Evolutionary conservation across 2,113 vertebrate genomes (phyloP), one percentile per base, ranked within the genome.

Genomic region (Otolemur garnettii): DNA sequence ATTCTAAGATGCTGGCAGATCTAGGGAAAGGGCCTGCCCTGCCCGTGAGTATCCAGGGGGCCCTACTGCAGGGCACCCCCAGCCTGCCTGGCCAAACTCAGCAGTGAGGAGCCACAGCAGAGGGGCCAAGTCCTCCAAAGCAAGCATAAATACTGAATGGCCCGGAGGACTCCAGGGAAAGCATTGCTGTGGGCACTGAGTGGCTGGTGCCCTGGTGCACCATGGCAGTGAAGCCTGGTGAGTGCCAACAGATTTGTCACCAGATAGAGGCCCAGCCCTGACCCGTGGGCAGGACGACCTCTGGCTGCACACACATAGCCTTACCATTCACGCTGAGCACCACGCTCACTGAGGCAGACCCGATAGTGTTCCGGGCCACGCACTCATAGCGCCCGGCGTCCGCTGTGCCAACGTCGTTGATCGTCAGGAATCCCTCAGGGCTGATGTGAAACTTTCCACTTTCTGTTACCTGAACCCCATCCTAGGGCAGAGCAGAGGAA

Each of bases 401-500:
- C 0, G 99, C 99, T 0, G 99, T 98, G 81, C 99, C 99, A 42
- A 99, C 99, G 9, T 99, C 99, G 0, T 98, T 99, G 94, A 99
- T 99, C 89, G 99, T 99, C 91, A 99, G 98, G 97, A 99, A 99
- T 18, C 99, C 99, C 8, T 99, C 99, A 0, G 98, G 97, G 93
- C 98, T 99, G 82, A 99, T 99, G 83, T 99, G 99, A 83, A 99
- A 99, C 81, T 99, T 99, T 3, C 99, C 99, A 60, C 99, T 99
- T 96, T 99, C 99, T 12, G 99, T 99, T 79, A 99, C 99, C 97
- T 99, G 99, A 7, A 99, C 99, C 62, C 99, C 99, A 66, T 99
- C 99, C 99, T 99, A 97, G 38, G 97, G 90, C 13, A 96, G 93
- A 97, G 45, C 21, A 83, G 60, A 97, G 53, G 1, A 3, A 53